These are phyloP conservation scores for Dendroctonus valens DNA, from an alignment of 1,140 invertebrate species.

Conservation along the genomic window DNA sequence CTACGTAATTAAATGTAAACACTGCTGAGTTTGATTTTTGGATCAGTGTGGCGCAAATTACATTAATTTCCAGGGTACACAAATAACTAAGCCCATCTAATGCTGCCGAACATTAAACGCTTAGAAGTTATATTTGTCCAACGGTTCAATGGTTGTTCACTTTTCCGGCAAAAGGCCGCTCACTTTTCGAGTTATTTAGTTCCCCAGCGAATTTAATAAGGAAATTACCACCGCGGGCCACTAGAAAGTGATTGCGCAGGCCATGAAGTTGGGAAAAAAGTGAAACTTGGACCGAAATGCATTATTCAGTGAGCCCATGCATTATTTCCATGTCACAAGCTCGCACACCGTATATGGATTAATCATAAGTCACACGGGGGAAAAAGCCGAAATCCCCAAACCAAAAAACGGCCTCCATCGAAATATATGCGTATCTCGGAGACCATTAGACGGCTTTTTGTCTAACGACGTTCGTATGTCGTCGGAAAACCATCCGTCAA, in stretches of 20 bases:
- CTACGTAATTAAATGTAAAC: slow-evolving; percentile 33
- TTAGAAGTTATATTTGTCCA: no score
- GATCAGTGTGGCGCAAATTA: slow-evolving; percentile 29
- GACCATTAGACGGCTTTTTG: slow-evolving; percentile 28
- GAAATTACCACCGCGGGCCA: no score
- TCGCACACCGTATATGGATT: background rate
- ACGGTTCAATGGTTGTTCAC: no score
- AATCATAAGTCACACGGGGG: background rate
- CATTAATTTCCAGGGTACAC: slow-evolving; percentile 24
- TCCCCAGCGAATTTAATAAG: no score
- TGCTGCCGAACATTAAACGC: no score
- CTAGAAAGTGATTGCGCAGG: no score
- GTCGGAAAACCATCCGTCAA: slow-evolving; percentile 29
- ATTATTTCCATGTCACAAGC: no score
- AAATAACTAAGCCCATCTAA: slow-evolving; percentile 5
- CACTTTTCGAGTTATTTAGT: no score
- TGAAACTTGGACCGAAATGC: no score
- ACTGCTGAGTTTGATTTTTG: slow-evolving; percentile 28
- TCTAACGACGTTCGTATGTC: slow-evolving; percentile 28
- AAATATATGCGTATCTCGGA: slow-evolving; percentile 16
- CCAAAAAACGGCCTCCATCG: background rate
- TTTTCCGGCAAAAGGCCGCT: no score
- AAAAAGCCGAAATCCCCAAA: background rate
- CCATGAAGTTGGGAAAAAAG: no score
- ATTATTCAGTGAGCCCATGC: no score